These are phyloP conservation scores for Leptinotarsa lineolata DNA, from an alignment of 1,140 invertebrate genomes.

Conservation along the genomic window DNA sequence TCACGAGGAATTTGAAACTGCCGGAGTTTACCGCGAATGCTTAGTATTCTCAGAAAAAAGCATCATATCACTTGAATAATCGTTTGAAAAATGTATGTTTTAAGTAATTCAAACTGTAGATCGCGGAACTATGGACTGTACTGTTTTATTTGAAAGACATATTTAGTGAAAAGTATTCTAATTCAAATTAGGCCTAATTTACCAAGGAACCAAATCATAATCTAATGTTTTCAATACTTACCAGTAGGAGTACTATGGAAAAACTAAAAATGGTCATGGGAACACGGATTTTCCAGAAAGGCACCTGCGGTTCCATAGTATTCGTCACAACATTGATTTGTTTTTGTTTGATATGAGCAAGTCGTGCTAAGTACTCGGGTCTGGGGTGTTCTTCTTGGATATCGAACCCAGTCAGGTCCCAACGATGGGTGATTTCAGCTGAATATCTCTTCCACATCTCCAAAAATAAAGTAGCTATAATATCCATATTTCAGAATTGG, in stretches of 20 bases:
- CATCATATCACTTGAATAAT: too few species aligned
- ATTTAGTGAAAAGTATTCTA: too few species aligned
- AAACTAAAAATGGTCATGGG: conserved; percentile 84
- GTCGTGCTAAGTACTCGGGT: conserved; percentile 74
- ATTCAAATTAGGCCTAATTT: too few species aligned
- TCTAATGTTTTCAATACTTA: conserved; percentile 51
- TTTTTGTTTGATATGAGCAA: conserved; percentile 73
- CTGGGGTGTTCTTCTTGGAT: conserved; percentile 85
- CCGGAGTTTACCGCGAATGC: too few species aligned
- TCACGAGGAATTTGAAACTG: too few species aligned
- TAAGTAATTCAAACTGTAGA: too few species aligned
- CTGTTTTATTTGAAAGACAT: too few species aligned
- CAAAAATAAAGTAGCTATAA: conserved; percentile 77
- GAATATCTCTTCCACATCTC: conserved; percentile 96
- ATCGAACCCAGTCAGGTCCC: conserved; percentile 89
- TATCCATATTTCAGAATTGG: too few species aligned
- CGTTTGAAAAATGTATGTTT: too few species aligned
- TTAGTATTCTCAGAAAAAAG: too few species aligned
- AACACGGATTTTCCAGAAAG: conserved; percentile 85
- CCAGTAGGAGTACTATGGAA: conserved; percentile 79
- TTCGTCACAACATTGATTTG: conserved; percentile 77
- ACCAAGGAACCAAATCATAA: too few species aligned
- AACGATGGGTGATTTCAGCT: conserved; percentile 86
- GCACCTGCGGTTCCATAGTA: conserved; percentile 78
- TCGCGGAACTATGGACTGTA: too few species aligned